phyloP scores from a whole-genome alignment of 92 coral and sea anemone genomes.

The Palythoa grandiflora region DNA sequence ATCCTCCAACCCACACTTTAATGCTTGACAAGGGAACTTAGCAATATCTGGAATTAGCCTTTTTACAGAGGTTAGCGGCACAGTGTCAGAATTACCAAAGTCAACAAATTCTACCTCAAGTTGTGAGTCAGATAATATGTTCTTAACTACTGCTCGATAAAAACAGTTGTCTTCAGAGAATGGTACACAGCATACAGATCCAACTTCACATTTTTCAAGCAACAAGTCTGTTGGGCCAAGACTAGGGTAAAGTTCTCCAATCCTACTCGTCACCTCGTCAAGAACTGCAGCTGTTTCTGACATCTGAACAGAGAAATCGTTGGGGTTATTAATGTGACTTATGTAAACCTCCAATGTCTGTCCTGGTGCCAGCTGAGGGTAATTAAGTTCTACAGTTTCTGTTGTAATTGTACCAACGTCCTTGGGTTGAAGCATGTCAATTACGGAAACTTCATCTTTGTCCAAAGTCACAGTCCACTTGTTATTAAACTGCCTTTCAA shows the following conservation, averaged over 20 bases:
- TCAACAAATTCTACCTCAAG: slow-evolving; percentile 87
- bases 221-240: slow-evolving; percentile 40
- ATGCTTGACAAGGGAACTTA: slow-evolving; percentile 71
- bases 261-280: slow-evolving; percentile 20
- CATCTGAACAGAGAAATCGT: slow-evolving; percentile 67
- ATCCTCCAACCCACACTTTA: slow-evolving; percentile 76
- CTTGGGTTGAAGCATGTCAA: slow-evolving; percentile 49
- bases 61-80: slow-evolving; percentile 43
- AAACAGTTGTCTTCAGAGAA: slow-evolving; percentile 79
- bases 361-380: slow-evolving; percentile 49
- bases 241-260: slow-evolving; percentile 57
- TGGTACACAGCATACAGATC: slow-evolving; percentile 78
- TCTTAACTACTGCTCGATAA: slow-evolving; percentile 83
- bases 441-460: slow-evolving; percentile 54
- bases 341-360: slow-evolving; percentile 60
- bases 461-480: slow-evolving; percentile 48
- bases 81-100: slow-evolving; percentile 84
- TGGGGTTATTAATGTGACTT: slow-evolving; percentile 69
- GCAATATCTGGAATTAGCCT: slow-evolving; percentile 65
- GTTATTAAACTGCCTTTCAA: neutral
- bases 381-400: slow-evolving; percentile 3
- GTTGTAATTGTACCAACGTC: neutral
- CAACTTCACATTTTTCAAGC: slow-evolving; percentile 54
- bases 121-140: slow-evolving; percentile 58
- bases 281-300: slow-evolving; percentile 45